Conservation (phyloP, 2,113 vertebrate species). For the Cathartes aura region DNA sequence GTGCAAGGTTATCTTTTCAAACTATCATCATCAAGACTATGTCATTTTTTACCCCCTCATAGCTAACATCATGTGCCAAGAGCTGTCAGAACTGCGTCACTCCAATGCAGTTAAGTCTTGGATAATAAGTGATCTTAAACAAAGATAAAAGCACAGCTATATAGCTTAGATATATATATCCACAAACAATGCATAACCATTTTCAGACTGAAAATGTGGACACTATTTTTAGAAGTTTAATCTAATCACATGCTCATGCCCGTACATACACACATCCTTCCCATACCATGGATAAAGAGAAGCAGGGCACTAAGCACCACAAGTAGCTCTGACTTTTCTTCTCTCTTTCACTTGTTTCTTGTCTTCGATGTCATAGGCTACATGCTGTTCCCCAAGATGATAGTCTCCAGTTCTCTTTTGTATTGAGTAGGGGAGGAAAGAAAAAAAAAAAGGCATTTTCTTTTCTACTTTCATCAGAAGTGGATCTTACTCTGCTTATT, state of each 20-base stretch:
- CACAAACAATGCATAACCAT: not conserved
- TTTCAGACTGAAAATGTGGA: not conserved
- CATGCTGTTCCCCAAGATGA: not conserved
- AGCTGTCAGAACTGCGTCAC: not conserved
- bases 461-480: not conserved
- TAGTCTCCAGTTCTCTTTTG: not conserved
- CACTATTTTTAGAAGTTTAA: slow-evolving; percentile 23
- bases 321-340: not conserved
- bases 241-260: not conserved
- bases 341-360: not conserved
- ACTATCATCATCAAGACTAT: not conserved
- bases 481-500: not conserved
- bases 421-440: not conserved
- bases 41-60: not conserved
- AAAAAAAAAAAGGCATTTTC: not conserved
- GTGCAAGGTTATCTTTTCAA: not conserved
- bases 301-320: not conserved
- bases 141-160: not conserved
- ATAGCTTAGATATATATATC: not conserved
- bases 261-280: not conserved
- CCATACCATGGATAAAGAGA: not conserved
- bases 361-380: not conserved
- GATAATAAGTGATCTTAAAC: not conserved
- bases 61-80: not conserved
- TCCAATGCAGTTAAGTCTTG: not conserved